phyloP scores from a whole-genome alignment of 2,888 invertebrate species.

The Diplolepis rosae region DNA sequence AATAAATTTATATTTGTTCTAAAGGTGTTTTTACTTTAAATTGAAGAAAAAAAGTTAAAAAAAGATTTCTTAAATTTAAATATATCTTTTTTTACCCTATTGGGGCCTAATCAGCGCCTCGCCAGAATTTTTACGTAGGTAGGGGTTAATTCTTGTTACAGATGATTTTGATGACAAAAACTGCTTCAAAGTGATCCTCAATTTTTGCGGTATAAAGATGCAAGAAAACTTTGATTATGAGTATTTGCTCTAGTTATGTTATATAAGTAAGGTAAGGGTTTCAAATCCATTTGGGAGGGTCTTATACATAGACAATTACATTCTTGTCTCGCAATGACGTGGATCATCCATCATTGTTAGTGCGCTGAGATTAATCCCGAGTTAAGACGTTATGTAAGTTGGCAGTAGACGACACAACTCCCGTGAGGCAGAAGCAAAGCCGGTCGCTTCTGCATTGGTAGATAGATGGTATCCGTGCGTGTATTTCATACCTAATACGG shows the following conservation, averaged over 20 bases:
- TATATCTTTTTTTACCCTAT: too few relatives aligned
- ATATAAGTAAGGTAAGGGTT: neutral
- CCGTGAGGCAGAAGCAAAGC: conserved; percentile 1
- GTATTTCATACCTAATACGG: neutral
- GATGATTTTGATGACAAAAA: too few relatives aligned
- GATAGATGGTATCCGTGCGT: neutral
- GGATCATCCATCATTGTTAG: neutral
- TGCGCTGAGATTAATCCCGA: conserved; percentile 10
- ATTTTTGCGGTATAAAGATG: too few relatives aligned
- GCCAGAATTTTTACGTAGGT: too few relatives aligned
- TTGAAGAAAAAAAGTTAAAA: too few relatives aligned
- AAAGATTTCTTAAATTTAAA: too few relatives aligned
- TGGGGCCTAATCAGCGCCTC: too few relatives aligned
- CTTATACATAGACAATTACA: neutral
- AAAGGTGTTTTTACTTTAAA: too few relatives aligned
- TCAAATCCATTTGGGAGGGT: neutral
- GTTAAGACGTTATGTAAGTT: conserved; percentile 29
- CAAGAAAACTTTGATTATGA: neutral
- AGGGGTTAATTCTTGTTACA: too few relatives aligned
- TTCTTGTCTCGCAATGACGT: neutral
- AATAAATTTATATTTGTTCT: too few relatives aligned
- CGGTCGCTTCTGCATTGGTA: conserved; percentile 8
- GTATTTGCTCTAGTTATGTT: neutral
- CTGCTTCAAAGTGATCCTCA: too few relatives aligned
- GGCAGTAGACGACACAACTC: conserved; percentile 1